Percentiles rank a stretch among this genome's conserved stretches.
phyloP scores from a whole-genome alignment of 1,140 invertebrate species.

The Potamilus streckersoni region DNA sequence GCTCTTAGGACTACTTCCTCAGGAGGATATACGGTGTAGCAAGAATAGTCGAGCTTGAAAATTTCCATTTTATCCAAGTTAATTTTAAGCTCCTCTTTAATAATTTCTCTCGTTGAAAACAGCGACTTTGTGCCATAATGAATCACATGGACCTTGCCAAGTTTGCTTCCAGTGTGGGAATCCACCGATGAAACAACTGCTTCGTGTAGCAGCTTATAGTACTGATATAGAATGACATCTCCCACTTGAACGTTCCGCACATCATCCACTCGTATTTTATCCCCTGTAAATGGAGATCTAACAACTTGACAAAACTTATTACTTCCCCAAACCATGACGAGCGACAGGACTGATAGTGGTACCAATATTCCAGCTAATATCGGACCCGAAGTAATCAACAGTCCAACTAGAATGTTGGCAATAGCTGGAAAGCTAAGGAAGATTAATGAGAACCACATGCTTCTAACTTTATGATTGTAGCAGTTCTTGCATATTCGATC shows the following conservation, averaged over 20 bases:
- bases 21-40: constrained; percentile 2
- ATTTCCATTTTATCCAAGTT: constrained; percentile 9
- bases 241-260: not conserved
- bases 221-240: constrained; percentile 8
- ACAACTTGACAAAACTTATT: not conserved
- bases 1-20: constrained; percentile 8
- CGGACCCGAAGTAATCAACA: not conserved
- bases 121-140: constrained; percentile 3
- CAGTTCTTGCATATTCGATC: constrained; percentile 3
- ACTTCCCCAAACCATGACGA: not conserved
- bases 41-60: constrained; percentile 1
- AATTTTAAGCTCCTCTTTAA: constrained; percentile 1
- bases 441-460: constrained; percentile 6
- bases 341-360: not conserved
- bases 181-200: not conserved
- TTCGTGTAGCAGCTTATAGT: not conserved
- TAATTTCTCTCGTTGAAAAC: constrained; percentile 5
- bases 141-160: constrained; percentile 1
- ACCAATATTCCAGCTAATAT: not conserved
- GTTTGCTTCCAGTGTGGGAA: not conserved
- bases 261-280: not conserved
- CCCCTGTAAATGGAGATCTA: constrained; percentile 16
- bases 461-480: not conserved
- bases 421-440: constrained; percentile 1
- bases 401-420: not conserved